Evolutionary conservation across 2,888 invertebrate species (phyloP).

Genomic region (Anaspis maculata): DNA sequence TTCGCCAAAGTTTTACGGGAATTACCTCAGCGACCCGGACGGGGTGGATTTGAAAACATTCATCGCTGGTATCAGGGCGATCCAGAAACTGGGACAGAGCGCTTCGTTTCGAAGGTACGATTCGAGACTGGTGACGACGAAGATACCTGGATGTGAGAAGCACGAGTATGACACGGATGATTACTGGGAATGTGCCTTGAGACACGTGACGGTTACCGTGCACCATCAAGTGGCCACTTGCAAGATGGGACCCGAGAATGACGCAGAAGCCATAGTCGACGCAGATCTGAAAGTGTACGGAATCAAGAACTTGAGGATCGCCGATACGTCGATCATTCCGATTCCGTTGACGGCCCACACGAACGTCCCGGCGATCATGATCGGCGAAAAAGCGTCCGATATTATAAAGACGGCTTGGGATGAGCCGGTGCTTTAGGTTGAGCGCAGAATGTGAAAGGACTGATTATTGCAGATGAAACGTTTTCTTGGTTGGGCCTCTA

Average conservation of each 20-base stretch:
- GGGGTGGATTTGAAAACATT: slow-evolving; percentile 43
- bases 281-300: slow-evolving; percentile 49
- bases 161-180: slow-evolving; percentile 49
- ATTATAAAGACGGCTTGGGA: slow-evolving; percentile 39
- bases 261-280: slow-evolving; percentile 45
- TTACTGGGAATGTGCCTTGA: slow-evolving; percentile 60
- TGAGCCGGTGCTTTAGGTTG: too few relatives aligned
- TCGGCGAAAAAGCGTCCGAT: slow-evolving; percentile 51
- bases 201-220: slow-evolving; percentile 42
- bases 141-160: slow-evolving; percentile 49
- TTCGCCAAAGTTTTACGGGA: slow-evolving; percentile 53
- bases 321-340: slow-evolving; percentile 63
- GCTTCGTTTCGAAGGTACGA: slow-evolving; percentile 50
- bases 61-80: slow-evolving; percentile 47
- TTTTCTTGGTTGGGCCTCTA: too few relatives aligned
- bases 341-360: slow-evolving; percentile 58
- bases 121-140: slow-evolving; percentile 39
- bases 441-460: too few relatives aligned
- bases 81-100: slow-evolving; percentile 43
- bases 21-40: slow-evolving; percentile 44
- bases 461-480: too few relatives aligned
- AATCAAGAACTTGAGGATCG: slow-evolving; percentile 53
- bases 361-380: slow-evolving; percentile 60
- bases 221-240: slow-evolving; percentile 64
- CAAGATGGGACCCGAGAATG: slow-evolving; percentile 56